Evolutionary conservation across 2,113 vertebrate species (phyloP), one percentile per base, ranked within the genome.

Genomic region (Arvicanthis niloticus): DNA sequence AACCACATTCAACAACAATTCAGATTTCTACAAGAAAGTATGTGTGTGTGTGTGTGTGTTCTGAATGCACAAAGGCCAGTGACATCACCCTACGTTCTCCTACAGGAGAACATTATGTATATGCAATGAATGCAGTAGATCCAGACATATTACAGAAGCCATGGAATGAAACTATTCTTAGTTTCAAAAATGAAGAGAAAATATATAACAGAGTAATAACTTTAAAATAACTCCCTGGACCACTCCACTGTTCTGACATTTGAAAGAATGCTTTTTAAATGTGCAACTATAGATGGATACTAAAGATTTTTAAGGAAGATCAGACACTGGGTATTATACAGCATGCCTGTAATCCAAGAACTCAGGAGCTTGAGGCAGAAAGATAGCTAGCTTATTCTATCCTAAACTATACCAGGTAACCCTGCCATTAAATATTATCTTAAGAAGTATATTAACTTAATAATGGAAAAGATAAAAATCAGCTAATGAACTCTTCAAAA

Each of bases 1-100:
- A 95, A 84, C 24, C 62, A 95, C 68, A 88, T 51, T 51, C 91
- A 91, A 60, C 45, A 97, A 87, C 70, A 92, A 75, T 76, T 93
- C 53, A 65, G 70, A 96, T 67, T 53, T 87, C 67, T 48, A 51
- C n/a, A 58, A 77, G 24, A 60, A 40, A 76, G 40, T 42, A 7
- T 37, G 5, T 51, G 1, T 19, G 67, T 68, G 11, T 34, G 62
- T 65, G 26, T 29, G 37, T 70, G 42, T 19, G 31, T 40, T 40
- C 4, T 31, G 1, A 60, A 37, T 86, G 8, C 87, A 53, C 65
- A 70, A 77, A 34, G 34, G 34, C 42, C 56, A 76, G 40, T 89
- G 65, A 86, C 45, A 87, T 82, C 48, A 93, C 8, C 37, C 72
- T 70, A 94, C 76, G 42, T 58, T 53, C 94, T 76, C 86, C 37